Base-by-base conservation (phyloP, 2,797 vertebrate species). In the Siniperca undulata region DNA sequence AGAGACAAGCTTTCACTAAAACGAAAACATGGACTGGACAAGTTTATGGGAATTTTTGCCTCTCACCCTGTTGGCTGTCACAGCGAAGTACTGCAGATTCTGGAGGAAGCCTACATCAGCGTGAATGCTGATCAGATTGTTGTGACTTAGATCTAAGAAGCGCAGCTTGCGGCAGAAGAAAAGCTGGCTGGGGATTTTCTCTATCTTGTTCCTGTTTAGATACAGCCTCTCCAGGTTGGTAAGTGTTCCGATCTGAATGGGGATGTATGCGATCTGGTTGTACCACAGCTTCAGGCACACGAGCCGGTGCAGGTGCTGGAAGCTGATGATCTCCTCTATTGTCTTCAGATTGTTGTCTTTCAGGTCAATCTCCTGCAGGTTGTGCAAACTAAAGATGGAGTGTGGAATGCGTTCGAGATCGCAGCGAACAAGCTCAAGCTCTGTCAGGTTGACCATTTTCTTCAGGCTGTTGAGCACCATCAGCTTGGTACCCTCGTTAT, bases 301-400 rank as follows among this genome's bases (percentile, higher is more conserved):
- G 2, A 99, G 98, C 36, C 98, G 97, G 89, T 99, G 98, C 50
- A 99, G 94, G 88, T 99, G 98, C 95, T 99, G 98, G 94, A 99
- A 99, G 94, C 98, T 99, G 95, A 99, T 99, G 92, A 99, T 99
- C 96, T 99, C 99, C 92, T 99, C 99, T 0, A 99, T 98, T 11
- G 99, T 99, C 95, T 99, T 99, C 79, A 99, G 95, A 72, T 99
- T 99, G 95, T 99, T 99, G 95, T 99, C 98, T 91, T 99, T 99
- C 90, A 99, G 95, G 94, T 99, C 98, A 0, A 99, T 99, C 94
- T 99, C 98, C 94, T 99, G 97, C 87, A 98, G 96, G 88, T 97
- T 98, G 94, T 99, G 97, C 90, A 99, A 95, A 88, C 98, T 99
- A 74, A 99, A 99, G 91, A 99, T 99, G 48, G 98, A 99, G 95